A percentile compares a stretch with the other conserved stretches of the same genome.
Evolutionary conservation across 2,113 vertebrate species (phyloP).

Genomic region (Romanogobio albipinnatus): DNA sequence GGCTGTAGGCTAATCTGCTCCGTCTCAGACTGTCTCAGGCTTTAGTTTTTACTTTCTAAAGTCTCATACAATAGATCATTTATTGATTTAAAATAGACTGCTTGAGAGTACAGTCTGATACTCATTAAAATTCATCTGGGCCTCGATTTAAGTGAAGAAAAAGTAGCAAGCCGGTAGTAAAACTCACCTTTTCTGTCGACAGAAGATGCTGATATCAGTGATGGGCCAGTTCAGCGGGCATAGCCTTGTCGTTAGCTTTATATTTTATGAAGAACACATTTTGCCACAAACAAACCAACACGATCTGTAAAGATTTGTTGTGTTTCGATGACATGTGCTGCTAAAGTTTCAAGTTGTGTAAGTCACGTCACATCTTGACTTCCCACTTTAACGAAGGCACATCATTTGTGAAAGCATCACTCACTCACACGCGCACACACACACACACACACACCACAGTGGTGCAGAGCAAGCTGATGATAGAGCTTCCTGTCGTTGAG

Average conservation of each 20-base stretch:
- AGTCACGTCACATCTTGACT: slow-evolving; percentile 38
- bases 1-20: neutral
- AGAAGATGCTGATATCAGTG: slow-evolving; percentile 19
- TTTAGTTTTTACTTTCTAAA: neutral
- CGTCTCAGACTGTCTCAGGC: neutral
- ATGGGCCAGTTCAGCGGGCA: neutral
- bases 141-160: neutral
- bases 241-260: neutral
- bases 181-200: slow-evolving; percentile 25
- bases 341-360: neutral
- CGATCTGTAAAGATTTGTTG: neutral
- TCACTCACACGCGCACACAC: neutral
- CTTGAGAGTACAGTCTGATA: neutral
- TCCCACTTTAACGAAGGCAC: slow-evolving; percentile 18
- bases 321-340: neutral
- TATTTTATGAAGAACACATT: slow-evolving; percentile 16
- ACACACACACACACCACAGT: slow-evolving; percentile 30
- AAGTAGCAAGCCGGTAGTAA: neutral
- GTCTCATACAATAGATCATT: neutral
- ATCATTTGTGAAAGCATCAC: slow-evolving; percentile 18
- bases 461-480: slow-evolving; percentile 59
- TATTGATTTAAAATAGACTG: neutral
- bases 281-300: neutral
- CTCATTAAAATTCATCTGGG: neutral
- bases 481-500: slow-evolving; percentile 79